Base-by-base conservation (phyloP, 2,888 invertebrate species). In the Drosophila demipolita region DNA sequence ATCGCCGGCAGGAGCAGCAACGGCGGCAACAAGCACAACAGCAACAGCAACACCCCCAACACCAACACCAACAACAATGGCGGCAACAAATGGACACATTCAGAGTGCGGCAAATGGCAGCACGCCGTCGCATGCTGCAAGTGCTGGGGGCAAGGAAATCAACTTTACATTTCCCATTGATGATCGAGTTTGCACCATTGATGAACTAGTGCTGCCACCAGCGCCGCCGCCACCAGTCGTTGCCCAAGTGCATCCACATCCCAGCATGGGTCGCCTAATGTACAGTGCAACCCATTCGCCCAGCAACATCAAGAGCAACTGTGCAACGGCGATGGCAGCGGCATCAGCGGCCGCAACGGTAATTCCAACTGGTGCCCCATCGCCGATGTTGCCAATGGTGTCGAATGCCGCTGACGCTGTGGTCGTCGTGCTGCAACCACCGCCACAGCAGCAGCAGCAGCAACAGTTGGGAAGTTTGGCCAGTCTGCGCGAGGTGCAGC, bases 141-240 rank as follows among this genome's bases (percentile, higher is more conserved):
- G 29, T 20, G 40, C 8, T 66, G 73, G 54, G 33, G 90, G 87
- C 75, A 93, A 92, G 68, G 94, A 95, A 90, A 94, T 95, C 78
- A 94, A 94, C 92, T 95, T 95, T 87, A 94, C 94, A 90, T 95
- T 95, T 91, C 94, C 94, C 40, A 92, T 94, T 65, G 93, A 93
- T 73, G 93, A 93, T 84, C 92, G 93, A 57, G 93, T 93, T 54
- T 93, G 93, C 75, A 93, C 93, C 67, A 92, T 93, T 83, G 93
- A 93, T 85, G 93, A 93, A 68, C 81, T 93, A 26, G 87, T 91
- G 4, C 57, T 92, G 70, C 93, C 93, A 5, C 91, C 93, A 15
- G 90, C 92, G 12, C 91, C 92, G 29, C 90, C 92, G 3, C 91
- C 92, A 17, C 87, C 91, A 6, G 64, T 54, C 3, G 42, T 73